A percentile compares a stretch with the other conserved stretches of the same genome.
phyloP scores from a whole-genome alignment of 2,113 vertebrate genomes.

The Dicerorhinus sumatrensis region DNA sequence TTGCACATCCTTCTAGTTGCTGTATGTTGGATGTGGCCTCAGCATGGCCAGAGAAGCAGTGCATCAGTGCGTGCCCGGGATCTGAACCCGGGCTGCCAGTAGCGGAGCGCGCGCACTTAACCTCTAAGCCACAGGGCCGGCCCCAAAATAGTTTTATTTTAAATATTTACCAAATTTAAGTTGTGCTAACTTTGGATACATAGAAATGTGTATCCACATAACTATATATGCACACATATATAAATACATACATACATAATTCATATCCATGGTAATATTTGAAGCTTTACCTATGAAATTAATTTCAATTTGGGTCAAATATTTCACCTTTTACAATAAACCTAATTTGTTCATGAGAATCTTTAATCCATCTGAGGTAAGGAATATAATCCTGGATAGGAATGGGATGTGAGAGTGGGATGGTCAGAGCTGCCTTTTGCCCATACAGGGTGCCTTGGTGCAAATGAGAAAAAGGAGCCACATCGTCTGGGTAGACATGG shows the following conservation, averaged over 20 bases:
- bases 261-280: neutral
- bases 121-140: too few relatives aligned
- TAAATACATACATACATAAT: neutral
- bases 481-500: neutral
- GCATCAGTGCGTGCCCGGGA: too few relatives aligned
- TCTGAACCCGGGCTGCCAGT: too few relatives aligned
- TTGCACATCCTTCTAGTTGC: too few relatives aligned
- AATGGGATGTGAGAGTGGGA: too few relatives aligned
- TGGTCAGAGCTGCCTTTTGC: neutral
- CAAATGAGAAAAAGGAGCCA: neutral
- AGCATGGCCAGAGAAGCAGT: too few relatives aligned
- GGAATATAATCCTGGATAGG: neutral
- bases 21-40: too few relatives aligned
- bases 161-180: constrained; percentile 36
- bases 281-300: neutral
- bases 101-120: too few relatives aligned
- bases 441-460: neutral
- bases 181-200: constrained; percentile 25
- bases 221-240: neutral
- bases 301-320: constrained; percentile 9
- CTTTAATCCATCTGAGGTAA: neutral
- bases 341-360: neutral
- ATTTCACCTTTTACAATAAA: constrained; percentile 15
- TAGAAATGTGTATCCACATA: neutral
- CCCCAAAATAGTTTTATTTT: constrained; percentile 40